phyloP scores from a whole-genome alignment of 2,888 invertebrate species.

The Boloria euphrosyne region DNA sequence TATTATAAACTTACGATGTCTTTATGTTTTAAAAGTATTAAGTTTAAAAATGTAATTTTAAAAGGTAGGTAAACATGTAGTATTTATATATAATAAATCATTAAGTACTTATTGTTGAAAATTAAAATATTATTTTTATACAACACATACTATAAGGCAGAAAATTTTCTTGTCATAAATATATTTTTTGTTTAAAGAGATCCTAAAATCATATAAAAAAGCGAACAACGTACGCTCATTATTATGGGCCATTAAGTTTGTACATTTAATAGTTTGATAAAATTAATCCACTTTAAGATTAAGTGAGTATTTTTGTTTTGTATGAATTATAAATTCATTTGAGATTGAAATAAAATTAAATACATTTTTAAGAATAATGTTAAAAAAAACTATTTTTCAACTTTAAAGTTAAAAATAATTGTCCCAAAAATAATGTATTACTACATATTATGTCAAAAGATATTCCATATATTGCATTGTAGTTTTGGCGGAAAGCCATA shows the following conservation, averaged over 20 bases:
- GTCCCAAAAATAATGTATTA: background rate
- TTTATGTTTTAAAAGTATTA: too few relatives aligned
- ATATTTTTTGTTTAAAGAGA: background rate
- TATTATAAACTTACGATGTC: too few relatives aligned
- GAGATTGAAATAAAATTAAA: background rate
- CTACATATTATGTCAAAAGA: slow-evolving; percentile 5
- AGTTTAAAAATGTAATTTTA: too few relatives aligned
- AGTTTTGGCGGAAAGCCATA: slow-evolving; percentile 29
- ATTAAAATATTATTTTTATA: background rate
- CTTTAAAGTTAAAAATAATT: background rate
- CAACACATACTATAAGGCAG: too few relatives aligned
- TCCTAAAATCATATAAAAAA: slow-evolving; percentile 4
- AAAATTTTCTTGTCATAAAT: too few relatives aligned
- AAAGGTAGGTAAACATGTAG: too few relatives aligned
- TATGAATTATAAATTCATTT: slow-evolving; percentile 14
- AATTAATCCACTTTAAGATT: slow-evolving; percentile 10
- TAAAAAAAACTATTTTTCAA: background rate
- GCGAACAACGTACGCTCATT: slow-evolving; percentile 5
- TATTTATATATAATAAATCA: too few relatives aligned
- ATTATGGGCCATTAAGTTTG: slow-evolving; percentile 27
- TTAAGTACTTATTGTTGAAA: too few relatives aligned
- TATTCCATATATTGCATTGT: background rate
- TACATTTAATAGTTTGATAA: slow-evolving; percentile 13
- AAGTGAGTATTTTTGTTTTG: slow-evolving; percentile 1
- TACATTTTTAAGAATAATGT: background rate